Conservation (phyloP, 2,797 vertebrate species). For the Silurus lanzhouensis region DNA sequence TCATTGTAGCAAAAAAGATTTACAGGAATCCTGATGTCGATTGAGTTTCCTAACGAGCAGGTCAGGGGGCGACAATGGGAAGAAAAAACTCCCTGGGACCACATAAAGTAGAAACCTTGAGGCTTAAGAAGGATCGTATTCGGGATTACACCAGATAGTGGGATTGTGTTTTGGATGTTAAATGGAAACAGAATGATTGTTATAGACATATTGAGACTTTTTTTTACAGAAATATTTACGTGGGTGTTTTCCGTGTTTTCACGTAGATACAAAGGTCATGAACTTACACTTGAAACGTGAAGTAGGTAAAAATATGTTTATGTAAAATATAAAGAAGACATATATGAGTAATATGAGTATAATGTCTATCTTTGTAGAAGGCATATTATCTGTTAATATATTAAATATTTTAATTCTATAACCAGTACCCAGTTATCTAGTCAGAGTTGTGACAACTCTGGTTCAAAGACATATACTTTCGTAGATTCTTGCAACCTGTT, state of each 20-base stretch:
- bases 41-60: neutral
- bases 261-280: neutral
- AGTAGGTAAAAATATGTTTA: too few species aligned
- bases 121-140: neutral
- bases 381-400: neutral
- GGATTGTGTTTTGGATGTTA: neutral
- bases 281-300: neutral
- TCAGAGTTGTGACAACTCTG: conserved; percentile 46
- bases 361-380: neutral
- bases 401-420: neutral
- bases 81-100: neutral
- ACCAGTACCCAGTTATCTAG: neutral
- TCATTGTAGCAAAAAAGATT: neutral
- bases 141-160: neutral
- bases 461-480: neutral
- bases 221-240: too few species aligned
- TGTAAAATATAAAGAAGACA: neutral
- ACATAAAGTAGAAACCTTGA: neutral
- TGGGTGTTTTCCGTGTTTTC: neutral
- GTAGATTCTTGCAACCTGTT: neutral
- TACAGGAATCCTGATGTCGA: neutral
- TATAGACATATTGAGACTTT: neutral
- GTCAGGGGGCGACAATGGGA: neutral
- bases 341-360: neutral
- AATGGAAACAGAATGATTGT: neutral